Evolutionary conservation across 2,888 invertebrate species (phyloP).

Genomic region (Pogonocherus hispidulus): DNA sequence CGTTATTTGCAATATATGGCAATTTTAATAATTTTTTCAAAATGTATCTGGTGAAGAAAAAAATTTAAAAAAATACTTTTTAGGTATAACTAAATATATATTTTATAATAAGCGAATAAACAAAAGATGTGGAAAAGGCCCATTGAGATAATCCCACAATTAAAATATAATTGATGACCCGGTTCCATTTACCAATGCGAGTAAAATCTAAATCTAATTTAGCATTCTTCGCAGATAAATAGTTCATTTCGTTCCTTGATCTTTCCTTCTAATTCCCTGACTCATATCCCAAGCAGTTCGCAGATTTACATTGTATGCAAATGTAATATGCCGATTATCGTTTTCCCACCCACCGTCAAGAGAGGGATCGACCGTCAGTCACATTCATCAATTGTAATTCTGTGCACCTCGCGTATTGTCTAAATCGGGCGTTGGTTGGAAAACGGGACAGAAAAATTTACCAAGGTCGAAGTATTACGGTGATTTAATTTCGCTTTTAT

Average conservation of each 20-base stretch:
- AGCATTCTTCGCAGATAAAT: background rate
- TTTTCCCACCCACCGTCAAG: slow-evolving; percentile 18
- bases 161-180: too few species aligned
- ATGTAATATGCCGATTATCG: slow-evolving; percentile 40
- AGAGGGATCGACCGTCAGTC: background rate
- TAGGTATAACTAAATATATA: too few species aligned
- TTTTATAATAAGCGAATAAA: too few species aligned
- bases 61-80: too few species aligned
- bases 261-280: slow-evolving; percentile 20
- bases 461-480: slow-evolving; percentile 33
- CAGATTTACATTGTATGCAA: slow-evolving; percentile 49
- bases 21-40: too few species aligned
- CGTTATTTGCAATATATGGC: too few species aligned
- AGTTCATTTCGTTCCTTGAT: slow-evolving; percentile 11
- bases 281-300: slow-evolving; percentile 31
- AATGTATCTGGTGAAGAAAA: too few species aligned
- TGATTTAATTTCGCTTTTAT: slow-evolving; percentile 26
- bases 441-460: slow-evolving; percentile 38
- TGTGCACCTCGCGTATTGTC: slow-evolving; percentile 25
- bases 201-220: too few species aligned
- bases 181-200: too few species aligned
- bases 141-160: too few species aligned
- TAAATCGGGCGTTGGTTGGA: slow-evolving; percentile 39
- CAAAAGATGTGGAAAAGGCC: too few species aligned
- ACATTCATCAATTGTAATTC: slow-evolving; percentile 36